Conservation (phyloP, 2,888 invertebrate genomes). For the Platycheirus albimanus region DNA sequence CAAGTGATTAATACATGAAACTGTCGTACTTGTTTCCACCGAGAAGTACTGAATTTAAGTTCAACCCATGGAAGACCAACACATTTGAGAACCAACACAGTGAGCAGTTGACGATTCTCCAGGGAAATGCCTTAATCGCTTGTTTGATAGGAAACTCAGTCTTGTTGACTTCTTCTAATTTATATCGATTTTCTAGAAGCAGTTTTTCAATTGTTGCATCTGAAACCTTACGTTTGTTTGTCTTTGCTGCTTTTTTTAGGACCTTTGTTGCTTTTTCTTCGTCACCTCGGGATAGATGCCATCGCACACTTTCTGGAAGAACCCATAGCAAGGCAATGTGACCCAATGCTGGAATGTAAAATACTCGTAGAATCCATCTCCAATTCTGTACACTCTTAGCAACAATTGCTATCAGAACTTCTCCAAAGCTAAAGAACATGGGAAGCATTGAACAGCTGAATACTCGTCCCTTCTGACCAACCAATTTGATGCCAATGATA, state of each 20-base stretch:
- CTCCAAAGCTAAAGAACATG: conserved; percentile 88
- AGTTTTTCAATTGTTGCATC: conserved; percentile 76
- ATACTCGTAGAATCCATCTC: conserved; percentile 86
- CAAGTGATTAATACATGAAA: conserved; percentile 18
- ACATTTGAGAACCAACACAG: conserved; percentile 91
- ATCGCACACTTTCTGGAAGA: conserved; percentile 89
- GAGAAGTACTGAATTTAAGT: conserved; percentile 9
- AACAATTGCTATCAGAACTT: conserved; percentile 86
- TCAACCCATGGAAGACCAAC: conserved; percentile 88
- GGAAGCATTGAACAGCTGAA: conserved; percentile 88
- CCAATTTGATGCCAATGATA: conserved; percentile 89
- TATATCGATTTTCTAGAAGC: conserved; percentile 76
- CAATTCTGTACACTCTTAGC: conserved; percentile 88
- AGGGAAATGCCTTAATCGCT: conserved; percentile 76
- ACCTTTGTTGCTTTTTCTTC: conserved; percentile 84
- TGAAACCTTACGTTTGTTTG: conserved; percentile 83
- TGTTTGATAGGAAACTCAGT: conserved; percentile 77
- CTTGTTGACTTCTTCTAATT: conserved; percentile 76
- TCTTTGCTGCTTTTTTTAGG: conserved; percentile 85
- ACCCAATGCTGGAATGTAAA: conserved; percentile 87
- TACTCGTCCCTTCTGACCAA: conserved; percentile 89
- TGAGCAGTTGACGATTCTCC: conserved; percentile 85
- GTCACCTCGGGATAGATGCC: conserved; percentile 87
- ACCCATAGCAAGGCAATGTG: conserved; percentile 87
- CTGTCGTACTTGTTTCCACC: conserved; percentile 26